Percentiles rank a stretch among this genome's conserved stretches.
Conservation (phyloP, 2,888 invertebrate genomes). For the Ennomos fuscantarius region DNA sequence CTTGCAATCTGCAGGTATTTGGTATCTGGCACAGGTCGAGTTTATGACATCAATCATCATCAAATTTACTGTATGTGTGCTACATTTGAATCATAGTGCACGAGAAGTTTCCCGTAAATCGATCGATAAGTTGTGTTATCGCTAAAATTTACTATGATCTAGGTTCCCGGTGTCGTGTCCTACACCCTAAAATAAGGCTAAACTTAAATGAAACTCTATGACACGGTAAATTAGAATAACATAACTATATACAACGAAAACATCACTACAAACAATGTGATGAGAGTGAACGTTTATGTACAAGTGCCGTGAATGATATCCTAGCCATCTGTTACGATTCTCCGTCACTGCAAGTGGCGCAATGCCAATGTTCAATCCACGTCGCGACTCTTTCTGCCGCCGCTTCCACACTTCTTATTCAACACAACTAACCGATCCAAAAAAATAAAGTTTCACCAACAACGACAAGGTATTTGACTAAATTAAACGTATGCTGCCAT, state of each 20-base stretch:
- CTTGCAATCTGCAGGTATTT: slow-evolving; percentile 2
- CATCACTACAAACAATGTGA: slow-evolving; percentile 4
- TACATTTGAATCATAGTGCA: background rate
- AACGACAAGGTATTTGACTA: slow-evolving; percentile 16
- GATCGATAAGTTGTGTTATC: background rate
- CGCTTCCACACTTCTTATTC: background rate
- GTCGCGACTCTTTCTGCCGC: background rate
- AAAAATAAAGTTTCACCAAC: slow-evolving; percentile 16
- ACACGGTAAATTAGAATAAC: slow-evolving; percentile 2
- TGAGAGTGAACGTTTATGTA: slow-evolving; percentile 10
- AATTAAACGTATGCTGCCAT: slow-evolving; percentile 4
- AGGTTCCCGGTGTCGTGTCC: background rate
- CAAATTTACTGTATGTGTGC: background rate
- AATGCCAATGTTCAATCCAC: slow-evolving; percentile 9
- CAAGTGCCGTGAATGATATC: slow-evolving; percentile 9
- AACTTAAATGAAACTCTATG: background rate
- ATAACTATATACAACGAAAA: slow-evolving; percentile 15
- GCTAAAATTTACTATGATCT: no score
- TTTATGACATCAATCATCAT: background rate
- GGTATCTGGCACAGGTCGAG: background rate
- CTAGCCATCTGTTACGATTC: slow-evolving; percentile 7
- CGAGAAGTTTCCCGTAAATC: background rate
- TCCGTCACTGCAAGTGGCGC: slow-evolving; percentile 1
- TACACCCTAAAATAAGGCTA: slow-evolving; percentile 1
- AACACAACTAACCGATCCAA: slow-evolving; percentile 7